These are phyloP conservation scores for Nothobranchius furzeri DNA, from an alignment of 2,113 vertebrate species.

Conservation along the genomic window DNA sequence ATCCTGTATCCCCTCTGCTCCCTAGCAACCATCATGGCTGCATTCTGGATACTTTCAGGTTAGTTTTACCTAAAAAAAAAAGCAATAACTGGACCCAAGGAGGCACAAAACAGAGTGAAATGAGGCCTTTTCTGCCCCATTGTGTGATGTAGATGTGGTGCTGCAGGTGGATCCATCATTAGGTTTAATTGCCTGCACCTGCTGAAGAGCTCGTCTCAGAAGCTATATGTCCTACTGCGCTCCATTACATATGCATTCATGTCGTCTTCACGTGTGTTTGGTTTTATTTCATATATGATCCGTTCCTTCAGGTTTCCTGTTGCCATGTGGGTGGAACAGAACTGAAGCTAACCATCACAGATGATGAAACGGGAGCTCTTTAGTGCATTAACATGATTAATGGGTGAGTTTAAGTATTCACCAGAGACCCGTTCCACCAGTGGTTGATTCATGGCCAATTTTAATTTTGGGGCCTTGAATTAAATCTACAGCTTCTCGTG, in stretches of 20 bases:
- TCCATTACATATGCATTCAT: background rate
- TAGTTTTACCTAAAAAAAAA: background rate
- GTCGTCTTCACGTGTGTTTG: background rate
- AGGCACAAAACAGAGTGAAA: background rate
- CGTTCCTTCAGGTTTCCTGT: background rate
- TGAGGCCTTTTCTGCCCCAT: background rate
- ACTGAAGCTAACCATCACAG: background rate
- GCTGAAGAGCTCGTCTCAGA: conserved; percentile 1
- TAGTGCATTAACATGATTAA: background rate
- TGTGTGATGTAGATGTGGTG: background rate
- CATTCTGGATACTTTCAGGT: background rate
- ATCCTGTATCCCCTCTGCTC: too few species aligned
- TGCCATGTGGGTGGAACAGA: too few species aligned
- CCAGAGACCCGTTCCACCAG: background rate
- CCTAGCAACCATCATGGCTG: background rate
- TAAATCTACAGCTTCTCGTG: background rate
- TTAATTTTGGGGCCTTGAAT: conserved; percentile 20
- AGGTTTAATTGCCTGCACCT: conserved; percentile 27
- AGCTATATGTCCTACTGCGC: conserved; percentile 5
- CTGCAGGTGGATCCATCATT: conserved; percentile 18
- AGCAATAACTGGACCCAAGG: background rate
- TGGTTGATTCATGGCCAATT: conserved; percentile 1
- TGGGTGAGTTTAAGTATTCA: background rate
- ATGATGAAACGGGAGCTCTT: background rate
- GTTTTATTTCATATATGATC: background rate